phyloP scores from a whole-genome alignment of 2,113 vertebrate genomes.

The Alethe castanea region DNA sequence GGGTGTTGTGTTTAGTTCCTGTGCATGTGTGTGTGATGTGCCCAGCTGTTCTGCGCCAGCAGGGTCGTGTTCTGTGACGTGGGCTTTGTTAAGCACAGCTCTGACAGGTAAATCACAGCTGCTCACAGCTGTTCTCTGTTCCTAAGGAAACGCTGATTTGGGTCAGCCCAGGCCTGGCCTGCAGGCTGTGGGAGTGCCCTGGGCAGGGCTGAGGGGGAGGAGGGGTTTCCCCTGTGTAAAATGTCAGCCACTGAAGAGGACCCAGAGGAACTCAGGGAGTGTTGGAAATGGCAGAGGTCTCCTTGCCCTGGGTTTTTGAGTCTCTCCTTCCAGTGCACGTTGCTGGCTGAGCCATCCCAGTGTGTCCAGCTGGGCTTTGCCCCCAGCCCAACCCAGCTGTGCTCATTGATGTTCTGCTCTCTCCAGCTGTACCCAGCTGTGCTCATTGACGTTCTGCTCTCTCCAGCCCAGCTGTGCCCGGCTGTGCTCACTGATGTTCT shows the following conservation, averaged over 20 bases:
- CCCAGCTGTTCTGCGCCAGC: not conserved
- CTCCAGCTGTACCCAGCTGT: too few species aligned
- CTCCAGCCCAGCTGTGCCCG: not conserved
- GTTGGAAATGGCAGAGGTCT: not conserved
- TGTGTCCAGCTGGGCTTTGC: fast-evolving
- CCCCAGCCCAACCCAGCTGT: not conserved
- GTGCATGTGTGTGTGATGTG: not conserved
- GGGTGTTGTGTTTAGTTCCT: not conserved
- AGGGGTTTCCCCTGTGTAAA: not conserved
- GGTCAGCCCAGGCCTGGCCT: not conserved
- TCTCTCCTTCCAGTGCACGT: fast-evolving
- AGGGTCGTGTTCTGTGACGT: not conserved
- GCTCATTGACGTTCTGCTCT: not conserved
- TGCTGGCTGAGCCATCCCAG: not conserved
- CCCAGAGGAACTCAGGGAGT: not conserved
- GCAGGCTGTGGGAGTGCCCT: not conserved
- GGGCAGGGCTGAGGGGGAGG: not conserved
- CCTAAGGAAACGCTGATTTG: not conserved
- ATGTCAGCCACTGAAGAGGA: not conserved
- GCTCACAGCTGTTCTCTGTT: not conserved
- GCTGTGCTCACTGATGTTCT: not conserved
- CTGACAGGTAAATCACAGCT: not conserved
- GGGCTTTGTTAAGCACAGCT: not conserved
- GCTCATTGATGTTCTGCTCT: too few species aligned
- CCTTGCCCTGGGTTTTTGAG: not conserved